phyloP scores from a whole-genome alignment of 2,797 vertebrate species.

The Clarias laeviceps region DNA sequence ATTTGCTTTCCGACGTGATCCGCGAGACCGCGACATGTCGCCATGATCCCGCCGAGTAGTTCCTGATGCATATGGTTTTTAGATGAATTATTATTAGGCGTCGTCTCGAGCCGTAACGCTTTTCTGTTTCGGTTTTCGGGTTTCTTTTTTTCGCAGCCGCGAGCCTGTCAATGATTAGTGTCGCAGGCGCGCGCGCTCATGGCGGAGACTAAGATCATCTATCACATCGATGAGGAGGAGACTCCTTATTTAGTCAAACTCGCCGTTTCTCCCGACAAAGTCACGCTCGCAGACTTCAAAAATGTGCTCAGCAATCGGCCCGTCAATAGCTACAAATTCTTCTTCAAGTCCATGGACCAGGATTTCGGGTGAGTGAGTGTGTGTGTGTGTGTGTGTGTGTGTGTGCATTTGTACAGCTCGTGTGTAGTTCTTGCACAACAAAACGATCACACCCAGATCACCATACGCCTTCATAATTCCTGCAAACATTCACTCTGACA shows the following conservation, averaged over 20 bases:
- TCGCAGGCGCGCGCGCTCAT: slow-evolving; percentile 78
- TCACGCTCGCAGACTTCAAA: slow-evolving; percentile 97
- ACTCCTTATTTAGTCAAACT: slow-evolving; percentile 97
- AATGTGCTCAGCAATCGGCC: slow-evolving; percentile 96
- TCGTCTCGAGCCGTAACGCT: not conserved
- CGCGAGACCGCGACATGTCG: slow-evolving; percentile 55
- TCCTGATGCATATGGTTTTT: slow-evolving; percentile 58
- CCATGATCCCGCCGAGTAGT: slow-evolving; percentile 46
- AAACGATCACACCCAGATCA: slow-evolving; percentile 46
- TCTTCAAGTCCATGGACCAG: slow-evolving; percentile 99
- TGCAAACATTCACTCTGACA: slow-evolving; percentile 14
- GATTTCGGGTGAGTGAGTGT: slow-evolving; percentile 89
- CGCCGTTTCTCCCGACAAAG: slow-evolving; percentile 90
- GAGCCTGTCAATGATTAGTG: slow-evolving; percentile 75
- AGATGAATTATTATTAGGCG: not conserved
- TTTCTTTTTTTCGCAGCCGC: slow-evolving; percentile 62
- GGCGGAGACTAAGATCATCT: slow-evolving; percentile 99
- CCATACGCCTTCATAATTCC: slow-evolving; percentile 6
- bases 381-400: slow-evolving; percentile 1
- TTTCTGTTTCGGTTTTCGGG: not conserved
- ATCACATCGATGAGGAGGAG: slow-evolving; percentile 98
- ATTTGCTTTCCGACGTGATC: slow-evolving; percentile 59
- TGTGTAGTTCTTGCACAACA: slow-evolving; percentile 25
- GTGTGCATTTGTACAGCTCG: slow-evolving; percentile 20
- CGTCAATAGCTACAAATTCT: slow-evolving; percentile 96